Base-by-base conservation (phyloP, 2,797 vertebrate species). In the Dipus sagitta region DNA sequence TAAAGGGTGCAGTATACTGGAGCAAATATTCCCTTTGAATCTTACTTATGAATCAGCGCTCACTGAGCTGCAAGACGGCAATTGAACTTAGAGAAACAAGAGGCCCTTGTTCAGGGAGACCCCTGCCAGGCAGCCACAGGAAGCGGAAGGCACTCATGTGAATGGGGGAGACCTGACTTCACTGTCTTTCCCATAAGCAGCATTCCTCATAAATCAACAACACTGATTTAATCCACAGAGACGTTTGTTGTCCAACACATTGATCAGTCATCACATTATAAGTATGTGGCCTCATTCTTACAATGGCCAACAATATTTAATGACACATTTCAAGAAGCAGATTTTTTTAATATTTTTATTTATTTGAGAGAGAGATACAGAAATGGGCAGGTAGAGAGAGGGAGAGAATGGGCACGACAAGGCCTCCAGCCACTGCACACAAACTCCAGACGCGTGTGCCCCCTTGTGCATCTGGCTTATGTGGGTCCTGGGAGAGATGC, bases 1-100 rank as follows among this genome's bases (percentile, higher is more conserved):
- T 12, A 70, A 47, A 11, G 30, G 14, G 12, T 47, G 47, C 47
- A 17, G 9, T 3, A 28, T 28, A 38, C 3, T 0, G n/a, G 17
- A 74, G 71, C 71, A 62, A 60, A 65, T 34, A 47, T 30, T 65
- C 68, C 23, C 71, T 82, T 30, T 21, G 4, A 28, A 65, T 34
- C 77, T 86, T 68, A 74, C 52, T 54, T 54, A 20, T 28, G 32
- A 96, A 64, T 65, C 52, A 71, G 60, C 80, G 42, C 60, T 89
- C 47, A 28, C n/a, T 78, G 60, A 83, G 52, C 75, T 75, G 80
- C 68, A 71, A 81, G 70, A 80, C 26, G 76, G 77, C 14, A 32
- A 20, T 20, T 54, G 42, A 94, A 14, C 54, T 34, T 30, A 34
- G 26, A 80, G 42, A 82, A 92, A 82, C 3, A 60, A 68, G 80